These are phyloP conservation scores for Oeneis ivallda DNA, from an alignment of 2,888 invertebrate species.

Conservation along the genomic window DNA sequence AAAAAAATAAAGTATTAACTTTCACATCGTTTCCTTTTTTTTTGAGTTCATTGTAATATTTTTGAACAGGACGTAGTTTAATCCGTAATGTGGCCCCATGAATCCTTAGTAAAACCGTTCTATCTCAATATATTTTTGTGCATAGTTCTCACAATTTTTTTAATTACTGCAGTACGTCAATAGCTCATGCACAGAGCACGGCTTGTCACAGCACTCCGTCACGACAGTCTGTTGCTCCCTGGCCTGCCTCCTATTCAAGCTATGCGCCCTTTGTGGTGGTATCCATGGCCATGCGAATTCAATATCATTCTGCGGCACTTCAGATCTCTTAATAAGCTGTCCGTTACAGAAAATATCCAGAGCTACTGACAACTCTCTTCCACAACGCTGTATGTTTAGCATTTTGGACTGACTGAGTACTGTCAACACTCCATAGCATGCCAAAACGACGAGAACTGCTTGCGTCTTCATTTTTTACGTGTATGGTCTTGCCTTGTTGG, in stretches of 20 bases:
- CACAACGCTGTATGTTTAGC: background rate
- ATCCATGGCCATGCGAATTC: constrained; percentile 1
- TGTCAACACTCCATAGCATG: background rate
- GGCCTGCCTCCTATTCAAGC: background rate
- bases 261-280: background rate
- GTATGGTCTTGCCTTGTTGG: background rate
- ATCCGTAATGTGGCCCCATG: background rate
- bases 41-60: too few species aligned
- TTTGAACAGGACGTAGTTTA: too few species aligned
- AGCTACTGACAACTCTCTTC: constrained; percentile 4
- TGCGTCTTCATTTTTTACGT: background rate
- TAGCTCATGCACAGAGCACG: constrained; percentile 5
- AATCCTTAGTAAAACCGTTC: background rate
- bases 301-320: background rate
- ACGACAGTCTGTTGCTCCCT: background rate
- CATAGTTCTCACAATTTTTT: background rate
- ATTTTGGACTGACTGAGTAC: background rate
- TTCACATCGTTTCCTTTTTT: too few species aligned
- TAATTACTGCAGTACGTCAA: constrained; percentile 10
- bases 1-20: too few species aligned
- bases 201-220: constrained; percentile 3
- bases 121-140: too few species aligned
- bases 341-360: constrained; percentile 7
- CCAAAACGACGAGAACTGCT: background rate
- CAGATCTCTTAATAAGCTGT: constrained; percentile 1